phyloP scores from a whole-genome alignment of 2,113 vertebrate species.

The Gobio gobio region DNA sequence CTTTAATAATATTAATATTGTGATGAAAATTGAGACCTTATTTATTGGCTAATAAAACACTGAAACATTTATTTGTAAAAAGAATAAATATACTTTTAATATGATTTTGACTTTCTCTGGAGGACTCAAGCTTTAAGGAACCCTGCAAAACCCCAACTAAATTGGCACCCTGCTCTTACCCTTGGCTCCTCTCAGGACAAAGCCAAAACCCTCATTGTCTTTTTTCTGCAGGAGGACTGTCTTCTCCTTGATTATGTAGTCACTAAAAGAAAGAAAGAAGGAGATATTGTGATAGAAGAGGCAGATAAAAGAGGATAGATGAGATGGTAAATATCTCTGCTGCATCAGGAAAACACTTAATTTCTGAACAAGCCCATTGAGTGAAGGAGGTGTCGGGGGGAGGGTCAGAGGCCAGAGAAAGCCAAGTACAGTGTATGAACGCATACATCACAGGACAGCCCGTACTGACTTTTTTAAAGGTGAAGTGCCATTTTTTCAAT shows the following conservation, averaged over 20 bases:
- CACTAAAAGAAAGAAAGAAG: constrained; percentile 71
- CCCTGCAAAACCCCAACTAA: too few species aligned
- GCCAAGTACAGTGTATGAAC: not conserved
- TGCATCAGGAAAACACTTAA: constrained; percentile 38
- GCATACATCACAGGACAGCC: not conserved
- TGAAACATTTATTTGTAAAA: not conserved
- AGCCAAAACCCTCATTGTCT: constrained; percentile 94
- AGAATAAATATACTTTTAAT: too few species aligned
- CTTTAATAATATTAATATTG: not conserved
- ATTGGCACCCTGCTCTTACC: constrained; percentile 73
- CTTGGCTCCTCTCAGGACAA: constrained; percentile 92
- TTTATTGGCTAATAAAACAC: not conserved
- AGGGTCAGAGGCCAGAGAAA: constrained; percentile 11
- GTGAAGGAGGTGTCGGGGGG: not conserved
- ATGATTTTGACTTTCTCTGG: not conserved
- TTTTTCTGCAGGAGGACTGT: constrained; percentile 92
- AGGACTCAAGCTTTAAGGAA: not conserved
- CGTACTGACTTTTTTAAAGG: not conserved
- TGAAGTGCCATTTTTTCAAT: not conserved
- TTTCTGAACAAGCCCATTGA: constrained; percentile 7
- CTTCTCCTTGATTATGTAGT: constrained; percentile 96
- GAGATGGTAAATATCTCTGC: not conserved
- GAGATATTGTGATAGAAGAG: not conserved
- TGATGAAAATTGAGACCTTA: not conserved
- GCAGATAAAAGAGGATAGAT: constrained; percentile 22